Evolutionary conservation across 1,140 invertebrate genomes (phyloP).

Genomic region (Drosophila sucinea): DNA sequence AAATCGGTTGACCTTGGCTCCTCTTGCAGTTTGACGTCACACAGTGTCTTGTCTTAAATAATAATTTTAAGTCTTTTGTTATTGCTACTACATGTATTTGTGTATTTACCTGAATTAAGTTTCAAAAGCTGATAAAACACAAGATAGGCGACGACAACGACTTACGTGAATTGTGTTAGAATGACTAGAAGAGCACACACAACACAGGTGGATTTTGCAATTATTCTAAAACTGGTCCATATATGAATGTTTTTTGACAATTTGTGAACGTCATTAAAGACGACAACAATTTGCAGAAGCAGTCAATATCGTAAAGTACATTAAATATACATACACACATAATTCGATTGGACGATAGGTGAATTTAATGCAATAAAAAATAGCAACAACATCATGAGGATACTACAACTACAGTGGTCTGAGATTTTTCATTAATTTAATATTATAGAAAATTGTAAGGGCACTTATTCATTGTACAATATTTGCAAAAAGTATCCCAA

Average conservation of each 20-base stretch:
- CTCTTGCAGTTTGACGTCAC: constrained; percentile 1
- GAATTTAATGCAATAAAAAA: not conserved
- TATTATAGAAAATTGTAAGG: not conserved
- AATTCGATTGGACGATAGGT: not conserved
- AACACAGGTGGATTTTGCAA: not conserved
- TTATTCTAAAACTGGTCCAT: not conserved
- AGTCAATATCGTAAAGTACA: not conserved
- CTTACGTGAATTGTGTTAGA: not conserved
- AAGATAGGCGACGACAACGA: constrained; percentile 10
- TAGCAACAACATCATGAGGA: not conserved
- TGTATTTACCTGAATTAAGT: constrained; percentile 41
- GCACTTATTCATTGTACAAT: too few relatives aligned
- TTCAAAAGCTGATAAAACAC: constrained; percentile 58
- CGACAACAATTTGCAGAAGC: not conserved
- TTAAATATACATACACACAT: not conserved
- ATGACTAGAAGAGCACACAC: not conserved
- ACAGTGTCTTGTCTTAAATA: not conserved
- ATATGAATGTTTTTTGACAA: not conserved
- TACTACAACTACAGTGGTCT: not conserved
- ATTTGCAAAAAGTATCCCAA: too few relatives aligned
- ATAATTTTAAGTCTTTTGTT: not conserved
- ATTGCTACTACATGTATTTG: not conserved
- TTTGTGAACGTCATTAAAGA: not conserved
- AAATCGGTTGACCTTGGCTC: not conserved
- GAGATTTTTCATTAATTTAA: not conserved